Percentiles rank a stretch among this genome's conserved stretches.
These are phyloP conservation scores for Aphrocallistes beatrix DNA, from an alignment of 37 sponge, comb jelly and placozoan genomes.

Conservation along the genomic window DNA sequence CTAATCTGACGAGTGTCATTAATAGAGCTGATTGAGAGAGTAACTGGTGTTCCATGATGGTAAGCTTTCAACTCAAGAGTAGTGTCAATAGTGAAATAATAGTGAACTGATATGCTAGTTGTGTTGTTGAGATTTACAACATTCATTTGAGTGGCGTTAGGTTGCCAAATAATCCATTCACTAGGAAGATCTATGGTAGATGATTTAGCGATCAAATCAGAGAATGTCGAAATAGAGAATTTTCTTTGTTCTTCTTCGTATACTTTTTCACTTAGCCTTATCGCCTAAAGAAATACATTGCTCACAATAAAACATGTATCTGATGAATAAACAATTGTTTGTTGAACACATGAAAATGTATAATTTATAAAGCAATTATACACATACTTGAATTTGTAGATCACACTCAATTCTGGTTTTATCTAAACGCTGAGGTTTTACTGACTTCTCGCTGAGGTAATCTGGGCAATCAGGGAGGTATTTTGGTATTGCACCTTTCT, in stretches of 20 bases:
- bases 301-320: neutral
- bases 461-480: neutral
- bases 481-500: constrained; percentile 14
- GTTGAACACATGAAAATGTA: neutral
- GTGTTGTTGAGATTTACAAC: neutral
- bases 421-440: neutral
- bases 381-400: neutral
- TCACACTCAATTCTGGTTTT: constrained; percentile 1
- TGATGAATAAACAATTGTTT: neutral
- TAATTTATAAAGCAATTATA: neutral
- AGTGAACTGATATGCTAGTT: neutral
- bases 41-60: neutral
- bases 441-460: neutral
- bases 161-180: neutral
- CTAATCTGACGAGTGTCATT: neutral
- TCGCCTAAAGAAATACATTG: neutral
- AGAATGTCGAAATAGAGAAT: neutral
- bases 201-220: neutral
- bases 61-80: neutral
- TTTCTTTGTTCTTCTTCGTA: neutral
- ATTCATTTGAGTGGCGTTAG: neutral
- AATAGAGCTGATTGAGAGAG: neutral
- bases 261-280: neutral
- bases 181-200: neutral
- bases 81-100: neutral